A percentile compares a stretch with the other conserved stretches of the same genome.
phyloP scores from a whole-genome alignment of 2,797 vertebrate genomes.

The Austrolebias charrua region DNA sequence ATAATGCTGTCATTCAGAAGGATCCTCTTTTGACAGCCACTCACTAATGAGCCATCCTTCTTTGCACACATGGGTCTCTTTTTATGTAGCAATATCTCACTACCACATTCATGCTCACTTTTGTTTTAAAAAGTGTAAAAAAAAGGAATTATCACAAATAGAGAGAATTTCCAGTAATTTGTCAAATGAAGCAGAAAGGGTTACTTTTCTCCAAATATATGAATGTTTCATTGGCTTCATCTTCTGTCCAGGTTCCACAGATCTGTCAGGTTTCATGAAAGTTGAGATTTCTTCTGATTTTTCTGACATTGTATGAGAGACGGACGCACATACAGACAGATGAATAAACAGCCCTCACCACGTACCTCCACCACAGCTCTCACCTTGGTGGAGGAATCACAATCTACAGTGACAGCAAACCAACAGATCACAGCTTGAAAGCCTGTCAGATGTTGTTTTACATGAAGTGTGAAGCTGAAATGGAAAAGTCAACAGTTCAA shows the following conservation, averaged over 20 bases:
- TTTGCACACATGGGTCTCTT: constrained; percentile 28
- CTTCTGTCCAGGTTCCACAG: not conserved
- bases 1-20: constrained; percentile 67
- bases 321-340: not conserved
- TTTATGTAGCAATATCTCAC: constrained; percentile 19
- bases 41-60: constrained; percentile 52
- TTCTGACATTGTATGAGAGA: constrained; percentile 5
- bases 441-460: not conserved
- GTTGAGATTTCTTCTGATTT: not conserved
- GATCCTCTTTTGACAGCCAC: constrained; percentile 65
- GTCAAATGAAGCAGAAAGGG: too few relatives aligned
- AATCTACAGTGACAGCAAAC: constrained; percentile 15
- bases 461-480: not conserved
- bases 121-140: not conserved
- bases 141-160: too few relatives aligned
- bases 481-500: constrained; percentile 2
- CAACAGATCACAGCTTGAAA: constrained; percentile 16
- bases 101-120: not conserved
- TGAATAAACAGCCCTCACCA: not conserved
- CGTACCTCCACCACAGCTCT: constrained; percentile 3
- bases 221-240: not conserved
- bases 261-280: constrained; percentile 3
- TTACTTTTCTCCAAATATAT: not conserved
- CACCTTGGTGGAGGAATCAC: constrained; percentile 10
- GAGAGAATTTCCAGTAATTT: too few relatives aligned